Evolutionary conservation across 2,888 invertebrate genomes (phyloP).

Genomic region (Plagodis dolabraria): DNA sequence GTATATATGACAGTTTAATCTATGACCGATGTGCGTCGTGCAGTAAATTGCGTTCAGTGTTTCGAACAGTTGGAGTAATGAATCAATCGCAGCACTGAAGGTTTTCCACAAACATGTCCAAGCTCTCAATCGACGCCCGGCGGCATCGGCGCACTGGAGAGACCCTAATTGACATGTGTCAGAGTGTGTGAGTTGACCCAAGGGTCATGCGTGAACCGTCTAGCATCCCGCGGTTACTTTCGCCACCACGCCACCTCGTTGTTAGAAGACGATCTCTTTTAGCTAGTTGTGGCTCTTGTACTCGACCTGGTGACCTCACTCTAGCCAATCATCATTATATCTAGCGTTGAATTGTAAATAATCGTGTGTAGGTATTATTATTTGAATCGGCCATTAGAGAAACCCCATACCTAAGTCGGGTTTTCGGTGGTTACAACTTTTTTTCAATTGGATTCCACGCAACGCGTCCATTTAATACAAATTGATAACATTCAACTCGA

Average conservation of each 20-base stretch:
- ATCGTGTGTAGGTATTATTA: too few relatives aligned
- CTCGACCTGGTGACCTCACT: constrained; percentile 24
- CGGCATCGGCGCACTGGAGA: constrained; percentile 58
- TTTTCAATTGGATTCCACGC: too few relatives aligned
- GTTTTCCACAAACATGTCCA: constrained; percentile 81
- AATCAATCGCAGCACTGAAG: constrained; percentile 75
- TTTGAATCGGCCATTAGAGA: too few relatives aligned
- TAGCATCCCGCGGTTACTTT: constrained; percentile 76
- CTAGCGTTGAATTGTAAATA: background rate
- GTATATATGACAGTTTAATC: constrained; percentile 50
- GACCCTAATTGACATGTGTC: constrained; percentile 83
- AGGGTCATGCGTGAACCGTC: constrained; percentile 79
- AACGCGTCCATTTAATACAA: too few relatives aligned
- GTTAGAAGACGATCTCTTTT: constrained; percentile 61
- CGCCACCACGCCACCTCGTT: constrained; percentile 55
- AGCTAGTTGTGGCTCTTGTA: constrained; percentile 31
- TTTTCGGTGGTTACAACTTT: too few relatives aligned
- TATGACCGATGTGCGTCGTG: constrained; percentile 47
- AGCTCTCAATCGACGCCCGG: constrained; percentile 78
- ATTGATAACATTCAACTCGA: too few relatives aligned
- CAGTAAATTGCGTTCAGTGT: constrained; percentile 58
- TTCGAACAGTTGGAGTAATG: constrained; percentile 68
- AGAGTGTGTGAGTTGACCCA: constrained; percentile 80
- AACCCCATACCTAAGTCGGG: too few relatives aligned
- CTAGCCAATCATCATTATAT: constrained; percentile 16